Base-by-base conservation (phyloP, 2,888 invertebrate species). In the Nebria salina region DNA sequence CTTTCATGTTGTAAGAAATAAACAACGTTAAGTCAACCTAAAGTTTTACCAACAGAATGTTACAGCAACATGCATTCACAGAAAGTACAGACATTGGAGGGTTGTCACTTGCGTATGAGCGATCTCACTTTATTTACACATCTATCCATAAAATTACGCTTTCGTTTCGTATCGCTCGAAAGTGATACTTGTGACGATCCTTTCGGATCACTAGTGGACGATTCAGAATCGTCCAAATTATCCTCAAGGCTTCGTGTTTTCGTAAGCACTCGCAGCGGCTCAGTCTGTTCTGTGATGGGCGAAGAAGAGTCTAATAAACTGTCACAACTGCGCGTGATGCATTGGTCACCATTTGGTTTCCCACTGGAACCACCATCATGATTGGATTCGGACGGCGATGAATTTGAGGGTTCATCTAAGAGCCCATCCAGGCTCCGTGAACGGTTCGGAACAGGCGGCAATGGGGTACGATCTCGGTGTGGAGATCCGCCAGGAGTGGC, bases 101-200 rank as follows among this genome's bases (percentile, higher is more conserved):
- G 34, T 11, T 8, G 2, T 86, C 83, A 90, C 88, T 90, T 90
- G 87, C 89, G 90, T 83, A 93, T 94, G 88, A 95, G 91, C 90
- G 94, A 93, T 91, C 94, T 93, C 89, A 95, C 94, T 92, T 95
- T 95, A 90, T 94, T 95, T 85, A 95, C 94, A 89, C 95, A 95
- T 88, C 94, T 91, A 91, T 96, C 95, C 93, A 96, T 94, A 88
- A 96, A 95, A 89, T 95, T 95, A 87, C 93, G 93, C 88, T 93
- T 94, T 86, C 93, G 91, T 88, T 91, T 91, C 85, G 91, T 91
- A 85, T 92, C 89, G 85, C 88, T 91, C 86, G 91, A 89, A 85
- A 91, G 64, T 13, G 81, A 81, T 25, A 76, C 26, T 43, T 75
- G 76, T 25, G 81, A 81, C 8, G 81, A 70, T 4, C 73, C 34